A percentile compares a stretch with the other conserved stretches of the same genome.
These are phyloP conservation scores for Hirudinaria manillensis DNA, from an alignment of 2,888 invertebrate species.

Conservation along the genomic window DNA sequence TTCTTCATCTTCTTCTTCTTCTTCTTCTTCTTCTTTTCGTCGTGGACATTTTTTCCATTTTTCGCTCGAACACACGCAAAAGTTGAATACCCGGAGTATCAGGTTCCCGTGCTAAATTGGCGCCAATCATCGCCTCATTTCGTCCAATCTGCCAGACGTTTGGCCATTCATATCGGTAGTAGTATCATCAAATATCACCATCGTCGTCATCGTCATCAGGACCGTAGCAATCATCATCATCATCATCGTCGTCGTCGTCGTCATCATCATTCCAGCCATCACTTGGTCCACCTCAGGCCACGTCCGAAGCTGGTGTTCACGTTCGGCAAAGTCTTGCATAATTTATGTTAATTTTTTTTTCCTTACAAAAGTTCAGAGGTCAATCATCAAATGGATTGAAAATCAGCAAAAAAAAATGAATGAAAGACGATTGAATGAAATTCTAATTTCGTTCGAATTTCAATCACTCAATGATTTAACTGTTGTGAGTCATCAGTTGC, in stretches of 20 bases:
- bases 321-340: no score
- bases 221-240: neutral
- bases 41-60: neutral
- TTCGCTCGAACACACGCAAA: neutral
- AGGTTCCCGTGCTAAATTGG: conserved; percentile 20
- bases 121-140: conserved; percentile 21
- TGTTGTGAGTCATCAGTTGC: no score
- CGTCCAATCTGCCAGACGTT: conserved; percentile 6
- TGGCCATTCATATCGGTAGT: no score
- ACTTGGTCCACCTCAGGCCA: neutral
- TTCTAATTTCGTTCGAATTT: no score
- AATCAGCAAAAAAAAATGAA: no score
- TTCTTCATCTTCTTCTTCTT: conserved; percentile 21
- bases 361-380: neutral
- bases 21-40: neutral
- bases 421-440: no score
- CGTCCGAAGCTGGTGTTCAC: no score
- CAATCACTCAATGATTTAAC: no score
- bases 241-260: neutral
- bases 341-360: neutral
- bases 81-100: neutral
- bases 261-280: neutral
- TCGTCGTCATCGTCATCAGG: neutral
- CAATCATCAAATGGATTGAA: no score
- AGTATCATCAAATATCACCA: neutral